phyloP scores from a whole-genome alignment of 2,888 invertebrate species.

The Ditula angustiorana region DNA sequence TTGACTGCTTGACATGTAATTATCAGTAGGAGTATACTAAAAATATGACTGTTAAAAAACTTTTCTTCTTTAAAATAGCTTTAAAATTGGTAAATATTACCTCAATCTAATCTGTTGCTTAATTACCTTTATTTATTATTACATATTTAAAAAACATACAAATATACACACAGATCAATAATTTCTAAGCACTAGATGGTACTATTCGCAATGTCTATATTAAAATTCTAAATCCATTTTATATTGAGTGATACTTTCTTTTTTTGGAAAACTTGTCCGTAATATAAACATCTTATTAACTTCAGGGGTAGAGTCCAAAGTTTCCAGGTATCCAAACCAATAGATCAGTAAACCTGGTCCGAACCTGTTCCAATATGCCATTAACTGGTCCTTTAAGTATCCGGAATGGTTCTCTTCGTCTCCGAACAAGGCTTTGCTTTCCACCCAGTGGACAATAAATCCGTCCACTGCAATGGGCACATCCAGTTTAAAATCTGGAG shows the following conservation, averaged over 20 bases:
- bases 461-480: slow-evolving; percentile 95
- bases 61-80: no score
- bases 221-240: slow-evolving; percentile 63
- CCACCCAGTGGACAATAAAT: slow-evolving; percentile 96
- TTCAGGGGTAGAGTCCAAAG: slow-evolving; percentile 88
- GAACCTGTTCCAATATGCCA: slow-evolving; percentile 97
- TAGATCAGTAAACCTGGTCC: slow-evolving; percentile 97
- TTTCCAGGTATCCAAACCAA: slow-evolving; percentile 96
- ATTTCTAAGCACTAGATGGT: background rate
- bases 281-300: slow-evolving; percentile 87
- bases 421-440: slow-evolving; percentile 98
- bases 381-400: slow-evolving; percentile 93
- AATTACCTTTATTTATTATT: no score
- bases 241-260: slow-evolving; percentile 77
- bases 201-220: background rate
- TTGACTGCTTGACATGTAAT: no score
- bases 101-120: no score
- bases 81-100: no score
- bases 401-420: slow-evolving; percentile 92
- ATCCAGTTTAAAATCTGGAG: slow-evolving; percentile 96
- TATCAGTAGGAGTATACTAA: no score
- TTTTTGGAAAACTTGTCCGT: slow-evolving; percentile 82
- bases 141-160: no score
- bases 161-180: no score
- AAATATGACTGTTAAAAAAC: no score